Evolutionary conservation across 2,888 invertebrate species (phyloP).

Genomic region (Anthoptus insignis): DNA sequence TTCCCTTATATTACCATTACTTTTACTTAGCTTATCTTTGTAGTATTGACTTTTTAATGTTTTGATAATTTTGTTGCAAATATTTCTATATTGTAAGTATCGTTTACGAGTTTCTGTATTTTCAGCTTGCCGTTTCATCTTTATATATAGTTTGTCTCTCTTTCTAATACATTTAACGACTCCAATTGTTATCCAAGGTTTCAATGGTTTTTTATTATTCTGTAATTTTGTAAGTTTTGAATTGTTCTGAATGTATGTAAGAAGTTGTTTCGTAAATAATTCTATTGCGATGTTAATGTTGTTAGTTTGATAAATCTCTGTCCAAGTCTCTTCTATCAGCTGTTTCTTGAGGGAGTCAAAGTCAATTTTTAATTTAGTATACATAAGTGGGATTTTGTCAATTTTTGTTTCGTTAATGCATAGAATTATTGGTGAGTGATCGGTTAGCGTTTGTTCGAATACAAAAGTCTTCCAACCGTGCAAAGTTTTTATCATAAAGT

Average conservation of each 20-base stretch:
- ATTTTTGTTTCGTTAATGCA: background rate
- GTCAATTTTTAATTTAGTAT: background rate
- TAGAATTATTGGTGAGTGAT: conserved; percentile 24
- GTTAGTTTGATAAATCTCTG: background rate
- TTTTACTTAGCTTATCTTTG: conserved; percentile 2
- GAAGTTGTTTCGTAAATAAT: background rate
- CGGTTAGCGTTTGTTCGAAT: conserved; percentile 19
- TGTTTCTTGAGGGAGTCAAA: background rate
- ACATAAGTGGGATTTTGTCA: background rate
- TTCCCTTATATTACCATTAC: conserved; percentile 5
- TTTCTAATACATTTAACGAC: background rate
- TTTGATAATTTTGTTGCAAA: conserved; percentile 21
- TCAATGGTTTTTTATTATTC: background rate
- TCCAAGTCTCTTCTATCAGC: background rate
- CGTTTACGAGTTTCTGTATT: conserved; percentile 3
- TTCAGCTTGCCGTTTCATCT: conserved; percentile 4
- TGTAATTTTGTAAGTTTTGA: background rate
- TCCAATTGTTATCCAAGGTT: background rate
- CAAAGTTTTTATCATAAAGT: conserved; percentile 30
- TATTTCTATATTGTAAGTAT: conserved; percentile 27
- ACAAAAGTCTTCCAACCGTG: conserved; percentile 13
- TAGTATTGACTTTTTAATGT: conserved; percentile 20
- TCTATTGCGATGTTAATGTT: background rate
- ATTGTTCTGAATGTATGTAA: background rate
- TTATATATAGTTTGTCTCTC: conserved; percentile 19